Conservation (phyloP, 2,113 vertebrate genomes). For the Pseudois nayaur region DNA sequence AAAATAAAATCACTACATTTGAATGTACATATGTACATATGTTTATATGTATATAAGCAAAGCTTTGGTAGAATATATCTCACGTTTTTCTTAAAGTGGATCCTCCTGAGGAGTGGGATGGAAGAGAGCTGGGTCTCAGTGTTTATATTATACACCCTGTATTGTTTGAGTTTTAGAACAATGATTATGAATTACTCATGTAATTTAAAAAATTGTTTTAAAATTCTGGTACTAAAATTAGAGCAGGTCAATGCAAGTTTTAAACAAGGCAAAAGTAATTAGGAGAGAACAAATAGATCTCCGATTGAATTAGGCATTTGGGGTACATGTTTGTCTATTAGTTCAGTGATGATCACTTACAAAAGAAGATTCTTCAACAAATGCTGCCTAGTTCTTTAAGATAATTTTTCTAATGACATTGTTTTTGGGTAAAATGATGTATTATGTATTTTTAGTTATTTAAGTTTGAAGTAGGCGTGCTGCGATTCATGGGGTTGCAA, state of each 20-base stretch:
- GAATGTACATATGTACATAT: neutral
- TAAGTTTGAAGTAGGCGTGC: neutral
- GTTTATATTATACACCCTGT: neutral
- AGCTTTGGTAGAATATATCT: neutral
- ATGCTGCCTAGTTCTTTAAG: neutral
- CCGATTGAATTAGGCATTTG: neutral
- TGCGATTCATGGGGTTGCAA: too few relatives aligned
- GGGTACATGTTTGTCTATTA: neutral
- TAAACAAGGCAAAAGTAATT: constrained; percentile 1
- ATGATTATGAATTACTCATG: neutral
- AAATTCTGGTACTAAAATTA: neutral
- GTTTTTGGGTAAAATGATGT: neutral
- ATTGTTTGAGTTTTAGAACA: neutral
- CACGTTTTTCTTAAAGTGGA: neutral
- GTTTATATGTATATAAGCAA: neutral
- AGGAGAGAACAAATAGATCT: neutral
- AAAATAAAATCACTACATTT: neutral
- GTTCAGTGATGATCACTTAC: neutral
- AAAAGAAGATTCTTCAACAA: neutral
- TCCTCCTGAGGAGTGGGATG: neutral
- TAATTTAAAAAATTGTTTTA: neutral
- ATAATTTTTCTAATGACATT: neutral
- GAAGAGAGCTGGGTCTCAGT: neutral
- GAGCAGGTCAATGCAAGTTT: neutral
- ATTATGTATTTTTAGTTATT: neutral